Evolutionary conservation across 2,113 vertebrate species (phyloP).

Genomic region (Amblyornis subalaris): DNA sequence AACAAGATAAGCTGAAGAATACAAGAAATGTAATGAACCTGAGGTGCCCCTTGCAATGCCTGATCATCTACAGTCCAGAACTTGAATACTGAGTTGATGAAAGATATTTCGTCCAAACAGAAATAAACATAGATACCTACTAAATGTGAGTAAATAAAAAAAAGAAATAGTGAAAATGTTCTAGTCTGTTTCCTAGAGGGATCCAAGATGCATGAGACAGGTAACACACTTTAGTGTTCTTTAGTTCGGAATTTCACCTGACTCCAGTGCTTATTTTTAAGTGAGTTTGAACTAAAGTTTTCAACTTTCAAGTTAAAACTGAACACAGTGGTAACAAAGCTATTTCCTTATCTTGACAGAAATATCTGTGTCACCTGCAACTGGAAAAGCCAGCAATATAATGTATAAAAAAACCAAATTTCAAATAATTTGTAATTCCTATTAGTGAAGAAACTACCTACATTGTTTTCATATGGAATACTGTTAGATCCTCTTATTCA

Average conservation of each 20-base stretch:
- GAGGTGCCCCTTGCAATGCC: not conserved
- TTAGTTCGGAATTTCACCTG: not conserved
- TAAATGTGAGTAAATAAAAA: not conserved
- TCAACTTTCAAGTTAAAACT: not conserved
- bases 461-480: not conserved
- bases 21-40: not conserved
- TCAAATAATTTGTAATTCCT: not conserved
- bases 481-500: not conserved
- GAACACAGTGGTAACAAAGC: not conserved
- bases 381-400: not conserved
- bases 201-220: not conserved
- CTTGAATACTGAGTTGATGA: not conserved
- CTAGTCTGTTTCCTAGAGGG: not conserved
- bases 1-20: not conserved
- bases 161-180: not conserved
- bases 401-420: not conserved
- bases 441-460: not conserved
- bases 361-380: rapidly evolving
- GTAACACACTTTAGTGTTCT: not conserved
- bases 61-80: not conserved
- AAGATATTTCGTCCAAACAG: not conserved
- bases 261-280: not conserved
- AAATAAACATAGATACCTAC: not conserved
- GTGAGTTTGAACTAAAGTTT: not conserved
- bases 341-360: not conserved